phyloP scores from a whole-genome alignment of 2,888 invertebrate species.

The Amiota communis region DNA sequence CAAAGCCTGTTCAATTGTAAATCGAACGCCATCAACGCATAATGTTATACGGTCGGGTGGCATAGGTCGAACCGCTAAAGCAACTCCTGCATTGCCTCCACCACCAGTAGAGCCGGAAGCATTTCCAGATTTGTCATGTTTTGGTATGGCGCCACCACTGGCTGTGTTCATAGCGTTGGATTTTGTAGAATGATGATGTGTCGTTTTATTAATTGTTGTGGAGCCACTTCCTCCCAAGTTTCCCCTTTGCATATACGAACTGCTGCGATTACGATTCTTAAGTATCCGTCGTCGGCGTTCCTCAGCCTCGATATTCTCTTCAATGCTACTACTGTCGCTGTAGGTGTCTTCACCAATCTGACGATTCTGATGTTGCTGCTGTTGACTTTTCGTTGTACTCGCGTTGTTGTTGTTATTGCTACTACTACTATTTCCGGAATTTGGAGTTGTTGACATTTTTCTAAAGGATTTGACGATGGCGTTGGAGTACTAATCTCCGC shows the following conservation, averaged over 20 bases:
- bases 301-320: slow-evolving; percentile 84
- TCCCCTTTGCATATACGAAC: slow-evolving; percentile 61
- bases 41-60: slow-evolving; percentile 85
- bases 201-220: slow-evolving; percentile 33
- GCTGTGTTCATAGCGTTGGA: slow-evolving; percentile 49
- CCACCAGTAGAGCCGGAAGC: slow-evolving; percentile 28
- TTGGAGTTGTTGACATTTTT: slow-evolving; percentile 70
- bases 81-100: slow-evolving; percentile 27
- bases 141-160: slow-evolving; percentile 59
- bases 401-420: slow-evolving; percentile 55
- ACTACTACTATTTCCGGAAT: slow-evolving; percentile 67
- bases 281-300: slow-evolving; percentile 79
- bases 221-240: slow-evolving; percentile 29
- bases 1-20: slow-evolving; percentile 92
- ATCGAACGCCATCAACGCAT: slow-evolving; percentile 96
- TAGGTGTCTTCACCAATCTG: slow-evolving; percentile 64
- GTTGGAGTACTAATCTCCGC: slow-evolving; percentile 16
- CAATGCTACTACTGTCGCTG: slow-evolving; percentile 89
- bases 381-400: slow-evolving; percentile 49
- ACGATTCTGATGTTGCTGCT: slow-evolving; percentile 48
- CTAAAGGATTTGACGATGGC: slow-evolving; percentile 31
- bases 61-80: slow-evolving; percentile 45
- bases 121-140: slow-evolving; percentile 52
- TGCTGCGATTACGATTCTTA: slow-evolving; percentile 79
- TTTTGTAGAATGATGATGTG: slow-evolving; percentile 26